Base-by-base conservation (phyloP, 1,140 invertebrate species). In the Heliconius hermathena region DNA sequence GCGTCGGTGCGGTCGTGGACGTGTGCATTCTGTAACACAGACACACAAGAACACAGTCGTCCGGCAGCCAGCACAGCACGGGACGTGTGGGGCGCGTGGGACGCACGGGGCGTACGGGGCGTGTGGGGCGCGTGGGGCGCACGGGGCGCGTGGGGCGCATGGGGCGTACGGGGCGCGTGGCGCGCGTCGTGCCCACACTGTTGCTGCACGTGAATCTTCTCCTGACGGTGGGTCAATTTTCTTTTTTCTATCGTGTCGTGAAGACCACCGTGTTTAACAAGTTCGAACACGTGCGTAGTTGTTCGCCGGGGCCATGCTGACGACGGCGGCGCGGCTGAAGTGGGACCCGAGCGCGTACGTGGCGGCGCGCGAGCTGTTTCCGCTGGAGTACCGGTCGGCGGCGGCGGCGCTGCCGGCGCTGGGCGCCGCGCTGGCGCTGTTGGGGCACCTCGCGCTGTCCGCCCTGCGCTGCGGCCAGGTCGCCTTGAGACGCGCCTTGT, bases 281-380 rank as follows among this genome's bases (percentile, higher is more conserved):
- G 11, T 46, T 36, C 6, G 18, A 66, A 29, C 11, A 66, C 13
- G 60, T 26, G 13, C 26, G 3, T 13, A 93, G 91, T 2, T 91
- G 81, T 89, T 83, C 83, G 87, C 87, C 71, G 92, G 92, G 49
- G 90, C 86, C 18, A 82, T 79, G 57, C 81, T 92, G 74, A 82
- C 84, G 78, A 86, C 85, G 75, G 85, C 87, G 74, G 91, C 91
- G 85, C 91, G 91, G 5, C 85, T 93, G 26, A 88, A 88, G 83
- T 93, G 91, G 91, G 91, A 94, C 83, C 91, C 93, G 36, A 87
- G 81, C 75, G 83, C 86, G 83, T 93, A 93, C 84, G 73, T 93
- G 76, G 81, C 84, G 71, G 36, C 89, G 77, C 92, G 92, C 54
- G 90, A 88, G 83, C 77, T 89, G 82, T 81, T 89, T 82, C 90